A percentile compares a stretch with the other conserved stretches of the same genome.
Evolutionary conservation across 2,113 vertebrate species (phyloP).

Genomic region (Astatoreochromis straeleni): DNA sequence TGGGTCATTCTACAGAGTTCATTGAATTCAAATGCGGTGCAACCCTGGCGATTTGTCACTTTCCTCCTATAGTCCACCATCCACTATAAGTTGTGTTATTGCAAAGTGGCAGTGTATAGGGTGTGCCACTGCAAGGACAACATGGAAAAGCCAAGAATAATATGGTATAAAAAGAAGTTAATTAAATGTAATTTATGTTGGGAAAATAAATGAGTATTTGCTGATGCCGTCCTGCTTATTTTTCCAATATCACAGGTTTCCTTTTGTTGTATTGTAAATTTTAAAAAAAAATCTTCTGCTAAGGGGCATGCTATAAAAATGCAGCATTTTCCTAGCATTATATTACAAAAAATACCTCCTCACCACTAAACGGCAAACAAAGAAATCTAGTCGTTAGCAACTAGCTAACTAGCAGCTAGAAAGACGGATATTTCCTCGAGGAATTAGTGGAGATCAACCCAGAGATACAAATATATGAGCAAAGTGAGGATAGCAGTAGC

Average conservation of each 20-base stretch:
- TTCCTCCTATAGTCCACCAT: not conserved
- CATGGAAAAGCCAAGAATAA: not conserved
- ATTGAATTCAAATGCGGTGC: not conserved
- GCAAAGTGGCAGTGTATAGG: not conserved
- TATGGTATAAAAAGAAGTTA: not conserved
- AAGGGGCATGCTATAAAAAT: not conserved
- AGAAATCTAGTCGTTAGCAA: not conserved
- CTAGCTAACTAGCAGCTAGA: not conserved
- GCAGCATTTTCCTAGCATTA: not conserved
- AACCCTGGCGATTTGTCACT: not conserved
- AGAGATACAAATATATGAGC: not conserved
- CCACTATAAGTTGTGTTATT: not conserved
- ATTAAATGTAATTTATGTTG: not conserved
- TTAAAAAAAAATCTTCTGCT: not conserved
- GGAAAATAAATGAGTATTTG: not conserved
- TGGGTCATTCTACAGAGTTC: not conserved
- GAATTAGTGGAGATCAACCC: not conserved
- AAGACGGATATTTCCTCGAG: not conserved
- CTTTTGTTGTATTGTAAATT: not conserved
- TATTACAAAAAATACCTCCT: not conserved
- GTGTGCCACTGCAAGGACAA: not conserved
- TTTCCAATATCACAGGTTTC: not conserved
- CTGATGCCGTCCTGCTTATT: not conserved
- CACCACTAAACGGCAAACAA: not conserved
- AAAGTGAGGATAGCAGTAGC: not conserved